phyloP scores from a whole-genome alignment of 2,113 vertebrate genomes.

The Triplophysa dalaica region DNA sequence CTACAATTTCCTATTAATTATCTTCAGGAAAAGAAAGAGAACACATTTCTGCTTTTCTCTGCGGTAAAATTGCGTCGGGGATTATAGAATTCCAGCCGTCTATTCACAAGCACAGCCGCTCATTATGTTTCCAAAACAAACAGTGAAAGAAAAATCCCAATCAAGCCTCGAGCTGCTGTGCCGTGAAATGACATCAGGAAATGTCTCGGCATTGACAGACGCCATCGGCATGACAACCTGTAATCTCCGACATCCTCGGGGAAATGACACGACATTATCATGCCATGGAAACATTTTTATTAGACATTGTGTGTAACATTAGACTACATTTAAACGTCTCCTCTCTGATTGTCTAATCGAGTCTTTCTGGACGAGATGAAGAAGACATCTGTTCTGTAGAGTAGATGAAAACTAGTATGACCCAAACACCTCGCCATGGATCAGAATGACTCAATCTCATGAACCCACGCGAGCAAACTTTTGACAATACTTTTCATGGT shows the following conservation, averaged over 20 bases:
- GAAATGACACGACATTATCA: conserved; percentile 36
- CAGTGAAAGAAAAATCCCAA: conserved; percentile 20
- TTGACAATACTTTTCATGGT: too few relatives aligned
- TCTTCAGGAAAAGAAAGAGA: conserved; percentile 43
- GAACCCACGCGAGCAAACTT: too few relatives aligned
- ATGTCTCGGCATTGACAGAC: neutral
- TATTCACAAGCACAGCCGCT: conserved; percentile 28
- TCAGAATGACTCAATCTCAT: too few relatives aligned
- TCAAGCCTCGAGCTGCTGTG: conserved; percentile 14
- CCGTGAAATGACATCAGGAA: neutral
- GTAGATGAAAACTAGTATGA: too few relatives aligned
- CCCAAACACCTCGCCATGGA: too few relatives aligned
- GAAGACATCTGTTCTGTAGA: too few relatives aligned
- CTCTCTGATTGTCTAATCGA: conserved; percentile 19
- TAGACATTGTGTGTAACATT: too few relatives aligned
- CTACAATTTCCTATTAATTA: conserved; percentile 55
- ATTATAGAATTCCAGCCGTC: conserved; percentile 36
- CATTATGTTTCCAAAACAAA: conserved; percentile 43
- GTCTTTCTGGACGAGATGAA: neutral
- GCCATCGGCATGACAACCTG: conserved; percentile 51
- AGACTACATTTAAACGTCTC: conserved; percentile 27
- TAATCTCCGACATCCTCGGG: conserved; percentile 46
- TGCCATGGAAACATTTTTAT: conserved; percentile 32
- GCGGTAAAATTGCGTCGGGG: conserved; percentile 23
- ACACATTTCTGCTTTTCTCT: conserved; percentile 47